Evolutionary conservation across 2,888 invertebrate species (phyloP).

Genomic region (Clitarchus hookeri): DNA sequence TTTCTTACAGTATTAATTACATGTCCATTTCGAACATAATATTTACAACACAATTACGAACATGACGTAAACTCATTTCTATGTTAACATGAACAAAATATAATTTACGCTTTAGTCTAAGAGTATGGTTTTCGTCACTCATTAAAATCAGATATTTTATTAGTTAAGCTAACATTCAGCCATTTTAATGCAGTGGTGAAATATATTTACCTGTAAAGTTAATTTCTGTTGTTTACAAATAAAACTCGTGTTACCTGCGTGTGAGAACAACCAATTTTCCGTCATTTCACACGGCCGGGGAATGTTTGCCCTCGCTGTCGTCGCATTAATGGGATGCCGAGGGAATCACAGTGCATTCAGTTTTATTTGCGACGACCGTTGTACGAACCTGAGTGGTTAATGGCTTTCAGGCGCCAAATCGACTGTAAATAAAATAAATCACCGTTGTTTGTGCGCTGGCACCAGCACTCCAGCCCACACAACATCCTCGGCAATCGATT

Average conservation of each 20-base stretch:
- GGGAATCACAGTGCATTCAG: neutral
- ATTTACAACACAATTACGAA: no score
- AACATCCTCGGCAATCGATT: neutral
- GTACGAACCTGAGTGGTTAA: neutral
- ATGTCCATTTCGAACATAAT: no score
- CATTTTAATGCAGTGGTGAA: no score
- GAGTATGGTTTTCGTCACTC: no score
- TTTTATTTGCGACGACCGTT: neutral
- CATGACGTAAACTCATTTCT: no score
- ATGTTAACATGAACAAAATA: no score
- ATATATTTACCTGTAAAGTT: neutral
- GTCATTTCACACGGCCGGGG: neutral
- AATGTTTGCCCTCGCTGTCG: neutral
- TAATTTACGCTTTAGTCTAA: no score
- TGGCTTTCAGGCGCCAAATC: constrained; percentile 14
- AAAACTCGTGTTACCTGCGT: neutral
- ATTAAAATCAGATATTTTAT: no score
- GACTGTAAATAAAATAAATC: constrained; percentile 14
- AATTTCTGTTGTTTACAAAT: neutral
- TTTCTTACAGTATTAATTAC: no score
- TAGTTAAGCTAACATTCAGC: no score
- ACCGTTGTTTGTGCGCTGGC: neutral
- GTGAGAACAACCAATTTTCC: neutral
- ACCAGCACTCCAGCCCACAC: neutral
- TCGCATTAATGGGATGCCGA: neutral